These are phyloP conservation scores for Cephus sareptanus DNA, from an alignment of 2,888 invertebrate species.

Conservation along the genomic window DNA sequence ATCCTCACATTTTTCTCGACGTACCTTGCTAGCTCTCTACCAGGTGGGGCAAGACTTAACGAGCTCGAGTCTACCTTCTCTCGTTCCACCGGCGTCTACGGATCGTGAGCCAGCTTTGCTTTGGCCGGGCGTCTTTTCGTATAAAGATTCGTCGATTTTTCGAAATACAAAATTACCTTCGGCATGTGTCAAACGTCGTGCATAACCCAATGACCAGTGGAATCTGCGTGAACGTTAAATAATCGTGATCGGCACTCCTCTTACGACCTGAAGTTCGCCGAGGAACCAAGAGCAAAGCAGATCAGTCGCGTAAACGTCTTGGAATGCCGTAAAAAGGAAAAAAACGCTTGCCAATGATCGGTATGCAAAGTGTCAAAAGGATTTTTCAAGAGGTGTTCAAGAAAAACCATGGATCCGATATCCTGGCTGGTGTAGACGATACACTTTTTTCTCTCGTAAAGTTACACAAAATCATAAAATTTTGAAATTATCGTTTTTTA, in stretches of 20 bases:
- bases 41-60: constrained; percentile 3
- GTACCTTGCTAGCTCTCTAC: background rate
- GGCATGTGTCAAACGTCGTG: background rate
- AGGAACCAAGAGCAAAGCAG: constrained; percentile 23
- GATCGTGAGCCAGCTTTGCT: background rate
- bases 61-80: constrained; percentile 30
- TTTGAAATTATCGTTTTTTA: background rate
- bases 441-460: background rate
- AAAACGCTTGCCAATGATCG: constrained; percentile 11
- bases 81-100: constrained; percentile 54
- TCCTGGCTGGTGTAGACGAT: background rate
- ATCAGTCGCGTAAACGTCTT: constrained; percentile 25
- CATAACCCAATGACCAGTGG: background rate
- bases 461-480: background rate
- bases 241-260: background rate
- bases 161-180: background rate
- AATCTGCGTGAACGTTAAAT: background rate
- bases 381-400: background rate
- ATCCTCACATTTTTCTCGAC: constrained; percentile 9
- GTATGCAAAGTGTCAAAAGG: constrained; percentile 17
- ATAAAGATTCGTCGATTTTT: background rate
- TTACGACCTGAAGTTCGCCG: constrained; percentile 6
- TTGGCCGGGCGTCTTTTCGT: background rate
- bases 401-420: background rate
- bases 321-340: constrained; percentile 28